Evolutionary conservation across 2,797 vertebrate genomes (phyloP).

Genomic region (Zenarchopterus dispar): DNA sequence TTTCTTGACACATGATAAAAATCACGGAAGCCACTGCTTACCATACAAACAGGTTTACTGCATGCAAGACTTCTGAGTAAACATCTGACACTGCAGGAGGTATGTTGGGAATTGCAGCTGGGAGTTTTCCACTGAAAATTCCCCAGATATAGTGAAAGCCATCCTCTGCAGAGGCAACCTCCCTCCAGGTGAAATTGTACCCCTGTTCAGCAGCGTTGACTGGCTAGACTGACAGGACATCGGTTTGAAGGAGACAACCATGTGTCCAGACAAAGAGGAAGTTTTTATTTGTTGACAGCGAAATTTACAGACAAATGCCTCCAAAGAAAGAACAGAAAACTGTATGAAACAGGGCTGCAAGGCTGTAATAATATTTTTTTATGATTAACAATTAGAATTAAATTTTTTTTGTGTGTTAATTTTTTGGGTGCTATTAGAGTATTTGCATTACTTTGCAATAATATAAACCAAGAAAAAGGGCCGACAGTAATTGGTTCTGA

Average conservation of each 20-base stretch:
- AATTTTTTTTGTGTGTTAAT: no score
- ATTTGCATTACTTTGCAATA: no score
- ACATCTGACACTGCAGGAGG: conserved; percentile 18
- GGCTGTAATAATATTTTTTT: no score
- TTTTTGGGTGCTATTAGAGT: no score
- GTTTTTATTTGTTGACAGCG: conserved; percentile 18
- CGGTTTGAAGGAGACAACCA: conserved; percentile 40
- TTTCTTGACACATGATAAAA: background rate
- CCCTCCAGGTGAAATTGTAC: conserved; percentile 61
- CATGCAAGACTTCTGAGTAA: background rate
- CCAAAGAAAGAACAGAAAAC: background rate
- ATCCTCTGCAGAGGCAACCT: conserved; percentile 46
- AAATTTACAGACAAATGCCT: conserved; percentile 14
- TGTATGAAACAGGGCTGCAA: no score
- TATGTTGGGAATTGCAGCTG: background rate
- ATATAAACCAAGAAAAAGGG: no score
- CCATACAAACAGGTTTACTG: background rate
- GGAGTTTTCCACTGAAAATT: conserved; percentile 25
- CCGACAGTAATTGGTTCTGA: no score
- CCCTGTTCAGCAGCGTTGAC: conserved; percentile 27
- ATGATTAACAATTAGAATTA: no score
- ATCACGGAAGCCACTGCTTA: background rate
- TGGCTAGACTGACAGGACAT: conserved; percentile 33
- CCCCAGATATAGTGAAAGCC: background rate
- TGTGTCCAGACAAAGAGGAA: conserved; percentile 1